phyloP scores from a whole-genome alignment of 2,888 invertebrate genomes.

The Polietes domitor region DNA sequence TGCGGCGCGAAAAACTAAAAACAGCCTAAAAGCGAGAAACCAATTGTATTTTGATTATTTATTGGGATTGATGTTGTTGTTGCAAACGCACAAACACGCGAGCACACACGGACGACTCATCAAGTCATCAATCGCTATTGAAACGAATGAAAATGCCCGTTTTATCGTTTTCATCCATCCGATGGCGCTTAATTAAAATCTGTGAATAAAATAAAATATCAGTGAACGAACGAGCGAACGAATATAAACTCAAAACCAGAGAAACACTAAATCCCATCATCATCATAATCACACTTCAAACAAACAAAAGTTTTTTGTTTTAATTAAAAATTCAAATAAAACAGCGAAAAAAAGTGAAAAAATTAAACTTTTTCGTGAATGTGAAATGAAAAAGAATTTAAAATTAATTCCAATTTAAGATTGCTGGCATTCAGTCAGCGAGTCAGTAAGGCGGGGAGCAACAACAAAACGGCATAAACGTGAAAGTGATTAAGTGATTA shows the following conservation, averaged over 20 bases:
- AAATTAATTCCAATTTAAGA: not conserved
- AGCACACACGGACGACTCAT: too few species aligned
- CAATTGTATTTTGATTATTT: not conserved
- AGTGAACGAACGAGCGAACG: too few species aligned
- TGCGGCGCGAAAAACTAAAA: slow-evolving; percentile 1
- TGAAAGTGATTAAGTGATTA: slow-evolving; percentile 25
- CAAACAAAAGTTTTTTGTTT: not conserved
- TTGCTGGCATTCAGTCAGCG: not conserved
- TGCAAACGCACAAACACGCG: too few species aligned
- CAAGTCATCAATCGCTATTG: not conserved
- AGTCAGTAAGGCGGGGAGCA: not conserved
- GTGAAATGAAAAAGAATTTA: not conserved
- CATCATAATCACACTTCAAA: not conserved
- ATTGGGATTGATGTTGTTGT: not conserved
- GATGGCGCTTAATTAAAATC: not conserved
- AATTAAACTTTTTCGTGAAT: too few species aligned
- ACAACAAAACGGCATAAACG: not conserved
- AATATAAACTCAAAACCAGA: not conserved
- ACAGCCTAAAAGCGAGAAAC: slow-evolving; percentile 3
- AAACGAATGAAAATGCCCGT: not conserved
- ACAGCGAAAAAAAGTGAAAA: not conserved
- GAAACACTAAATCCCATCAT: not conserved
- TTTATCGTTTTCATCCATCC: not conserved
- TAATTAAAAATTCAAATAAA: not conserved
- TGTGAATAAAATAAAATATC: too few species aligned